Conservation (phyloP, 2,888 invertebrate genomes). For the Orthonevra nobilis region DNA sequence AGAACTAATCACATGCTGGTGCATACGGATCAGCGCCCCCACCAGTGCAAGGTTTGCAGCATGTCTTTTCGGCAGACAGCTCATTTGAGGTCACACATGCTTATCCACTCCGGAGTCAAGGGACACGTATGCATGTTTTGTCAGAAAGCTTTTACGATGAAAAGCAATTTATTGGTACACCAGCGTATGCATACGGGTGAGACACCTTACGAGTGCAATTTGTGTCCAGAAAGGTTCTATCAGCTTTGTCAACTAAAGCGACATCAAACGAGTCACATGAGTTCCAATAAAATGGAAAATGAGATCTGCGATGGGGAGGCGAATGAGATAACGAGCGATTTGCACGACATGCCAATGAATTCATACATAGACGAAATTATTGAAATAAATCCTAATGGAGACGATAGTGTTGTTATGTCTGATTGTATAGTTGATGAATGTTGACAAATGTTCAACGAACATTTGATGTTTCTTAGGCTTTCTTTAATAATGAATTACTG, state of each 20-base stretch:
- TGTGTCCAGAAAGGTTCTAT: slow-evolving; percentile 68
- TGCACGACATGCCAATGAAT: slow-evolving; percentile 26
- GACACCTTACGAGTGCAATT: slow-evolving; percentile 70
- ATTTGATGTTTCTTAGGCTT: too few species aligned
- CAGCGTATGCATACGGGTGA: slow-evolving; percentile 70
- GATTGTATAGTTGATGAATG: slow-evolving; percentile 17
- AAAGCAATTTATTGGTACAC: slow-evolving; percentile 66
- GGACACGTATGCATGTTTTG: slow-evolving; percentile 71
- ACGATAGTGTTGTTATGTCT: slow-evolving; percentile 8
- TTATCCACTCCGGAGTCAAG: slow-evolving; percentile 69
- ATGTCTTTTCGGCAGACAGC: slow-evolving; percentile 71
- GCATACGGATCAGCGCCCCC: slow-evolving; percentile 71
- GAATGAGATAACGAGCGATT: slow-evolving; percentile 16
- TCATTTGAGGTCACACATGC: slow-evolving; percentile 71
- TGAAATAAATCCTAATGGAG: not conserved
- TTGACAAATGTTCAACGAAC: too few species aligned
- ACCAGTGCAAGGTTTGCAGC: slow-evolving; percentile 71
- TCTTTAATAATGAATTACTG: not conserved
- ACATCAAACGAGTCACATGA: slow-evolving; percentile 48
- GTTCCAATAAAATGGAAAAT: not conserved
- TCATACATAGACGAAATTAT: slow-evolving; percentile 40
- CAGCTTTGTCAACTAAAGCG: slow-evolving; percentile 64
- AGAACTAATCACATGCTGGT: slow-evolving; percentile 71
- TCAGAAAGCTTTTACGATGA: slow-evolving; percentile 69
- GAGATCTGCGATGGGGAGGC: not conserved